phyloP scores from a whole-genome alignment of 2,797 vertebrate genomes.

The Gobionotothen gibberifrons region DNA sequence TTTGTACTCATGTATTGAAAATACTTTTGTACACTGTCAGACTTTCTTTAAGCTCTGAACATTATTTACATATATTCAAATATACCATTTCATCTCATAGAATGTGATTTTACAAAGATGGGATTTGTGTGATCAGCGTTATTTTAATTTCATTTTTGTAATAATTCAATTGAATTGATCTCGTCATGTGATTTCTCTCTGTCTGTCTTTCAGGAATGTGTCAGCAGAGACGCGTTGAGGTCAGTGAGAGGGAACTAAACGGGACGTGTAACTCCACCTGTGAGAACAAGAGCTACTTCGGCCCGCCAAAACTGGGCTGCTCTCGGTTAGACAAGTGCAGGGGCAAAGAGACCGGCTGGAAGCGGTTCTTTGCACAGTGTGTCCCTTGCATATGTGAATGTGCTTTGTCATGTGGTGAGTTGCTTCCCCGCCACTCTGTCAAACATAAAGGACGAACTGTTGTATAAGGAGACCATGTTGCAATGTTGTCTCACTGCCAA shows the following conservation, averaged over 20 bases:
- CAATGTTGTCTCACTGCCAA: conserved; percentile 5
- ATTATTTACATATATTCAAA: too few relatives aligned
- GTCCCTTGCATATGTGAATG: conserved; percentile 87
- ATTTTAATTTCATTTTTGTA: too few relatives aligned
- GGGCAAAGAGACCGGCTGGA: conserved; percentile 85
- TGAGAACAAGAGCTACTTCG: conserved; percentile 73
- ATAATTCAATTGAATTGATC: not conserved
- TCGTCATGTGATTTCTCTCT: not conserved
- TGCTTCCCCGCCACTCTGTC: not conserved
- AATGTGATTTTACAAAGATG: too few relatives aligned
- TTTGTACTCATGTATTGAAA: too few relatives aligned
- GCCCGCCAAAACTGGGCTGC: conserved; percentile 81
- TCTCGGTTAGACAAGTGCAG: conserved; percentile 82
- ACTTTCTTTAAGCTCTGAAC: too few relatives aligned
- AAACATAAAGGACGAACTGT: not conserved
- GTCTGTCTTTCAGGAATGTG: conserved; percentile 82
- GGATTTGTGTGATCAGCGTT: too few relatives aligned
- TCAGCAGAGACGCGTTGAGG: conserved; percentile 79
- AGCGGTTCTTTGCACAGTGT: conserved; percentile 85
- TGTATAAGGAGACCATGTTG: not conserved
- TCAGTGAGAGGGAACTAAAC: conserved; percentile 83
- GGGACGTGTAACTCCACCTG: conserved; percentile 86
- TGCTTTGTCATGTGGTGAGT: conserved; percentile 82
- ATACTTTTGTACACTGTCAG: too few relatives aligned
- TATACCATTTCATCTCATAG: too few relatives aligned